Evolutionary conservation across 2,113 vertebrate species (phyloP).

Genomic region (Corythaixoides concolor): DNA sequence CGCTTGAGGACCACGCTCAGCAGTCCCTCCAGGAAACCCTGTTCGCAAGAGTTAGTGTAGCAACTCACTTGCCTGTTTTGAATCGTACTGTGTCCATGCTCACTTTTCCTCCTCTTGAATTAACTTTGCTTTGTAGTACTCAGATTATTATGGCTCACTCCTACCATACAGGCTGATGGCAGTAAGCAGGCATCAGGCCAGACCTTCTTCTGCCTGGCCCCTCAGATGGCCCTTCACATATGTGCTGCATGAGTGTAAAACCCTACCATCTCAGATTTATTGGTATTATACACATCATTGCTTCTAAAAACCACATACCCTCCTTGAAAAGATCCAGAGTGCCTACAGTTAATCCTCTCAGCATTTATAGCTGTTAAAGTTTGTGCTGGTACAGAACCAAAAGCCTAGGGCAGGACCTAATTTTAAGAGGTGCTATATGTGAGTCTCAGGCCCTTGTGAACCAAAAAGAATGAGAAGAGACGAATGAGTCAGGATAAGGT

Average conservation of each 20-base stretch:
- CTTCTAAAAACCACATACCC: not conserved
- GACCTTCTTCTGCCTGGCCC: not conserved
- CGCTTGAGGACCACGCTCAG: not conserved
- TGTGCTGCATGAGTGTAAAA: rapidly evolving
- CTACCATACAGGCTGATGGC: not conserved
- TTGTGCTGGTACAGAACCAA: not conserved
- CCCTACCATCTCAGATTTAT: not conserved
- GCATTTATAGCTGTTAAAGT: not conserved
- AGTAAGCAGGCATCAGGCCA: not conserved
- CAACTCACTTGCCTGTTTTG: slow-evolving; percentile 20
- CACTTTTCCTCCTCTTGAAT: not conserved
- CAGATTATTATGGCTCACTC: not conserved
- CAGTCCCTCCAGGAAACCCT: slow-evolving; percentile 32
- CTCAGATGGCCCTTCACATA: not conserved
- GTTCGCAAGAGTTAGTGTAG: not conserved
- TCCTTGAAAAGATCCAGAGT: not conserved
- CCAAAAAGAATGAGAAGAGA: not conserved
- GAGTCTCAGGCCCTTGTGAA: not conserved
- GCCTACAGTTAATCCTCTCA: not conserved
- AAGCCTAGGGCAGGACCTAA: not conserved
- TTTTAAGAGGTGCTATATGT: not conserved
- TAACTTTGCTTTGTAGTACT: not conserved
- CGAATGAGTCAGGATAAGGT: not conserved
- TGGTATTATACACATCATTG: not conserved
- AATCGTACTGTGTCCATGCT: not conserved